Evolutionary conservation across 1,140 invertebrate species (phyloP), one percentile per base, ranked within the genome.

Genomic region (Oryzaephilus surinamensis): DNA sequence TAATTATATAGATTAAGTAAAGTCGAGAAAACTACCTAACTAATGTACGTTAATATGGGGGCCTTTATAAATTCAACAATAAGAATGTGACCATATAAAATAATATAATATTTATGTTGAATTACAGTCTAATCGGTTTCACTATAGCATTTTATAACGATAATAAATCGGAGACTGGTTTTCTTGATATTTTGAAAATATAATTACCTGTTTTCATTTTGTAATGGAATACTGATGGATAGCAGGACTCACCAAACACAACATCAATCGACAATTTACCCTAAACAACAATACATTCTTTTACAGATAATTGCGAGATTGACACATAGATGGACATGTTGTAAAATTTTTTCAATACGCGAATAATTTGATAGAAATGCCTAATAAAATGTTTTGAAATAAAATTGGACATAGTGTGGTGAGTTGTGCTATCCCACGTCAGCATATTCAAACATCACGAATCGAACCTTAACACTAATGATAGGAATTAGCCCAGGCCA

Each of bases 401-500:
- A n/a, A n/a, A n/a, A n/a, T n/a, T 1, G 21, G 12, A 8, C 17
- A 19, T 19, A 11, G 15, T 10, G 13, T 20, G 19, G 7, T 36
- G 33, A 43, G 11, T 46, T 32, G 46, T 26, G 31, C 51, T 55
- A 41, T 55, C 46, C 45, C 10, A 46, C 50, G 50, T 61, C 58
- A 59, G 55, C 55, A 58, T 61, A 61, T 61, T 54, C 59, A 61
- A 61, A 61, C 56, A 61, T 60, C 59, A 61, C 59, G 59, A 58
- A 57, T 58, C 55, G 55, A 58, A 57, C 51, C 49, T 55, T 57
- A 55, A 49, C 46, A 47, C 49, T 55, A 58, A 61, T 61, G 52
- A 61, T 61, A 61, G 59, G 52, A 49, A 61, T 61, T 59, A 61
- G 56, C 41, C n/a, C n/a, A 45, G 49, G 38, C 51, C 54, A n/a